phyloP scores from a whole-genome alignment of 2,797 vertebrate species.

The Acanthopagrus latus region DNA sequence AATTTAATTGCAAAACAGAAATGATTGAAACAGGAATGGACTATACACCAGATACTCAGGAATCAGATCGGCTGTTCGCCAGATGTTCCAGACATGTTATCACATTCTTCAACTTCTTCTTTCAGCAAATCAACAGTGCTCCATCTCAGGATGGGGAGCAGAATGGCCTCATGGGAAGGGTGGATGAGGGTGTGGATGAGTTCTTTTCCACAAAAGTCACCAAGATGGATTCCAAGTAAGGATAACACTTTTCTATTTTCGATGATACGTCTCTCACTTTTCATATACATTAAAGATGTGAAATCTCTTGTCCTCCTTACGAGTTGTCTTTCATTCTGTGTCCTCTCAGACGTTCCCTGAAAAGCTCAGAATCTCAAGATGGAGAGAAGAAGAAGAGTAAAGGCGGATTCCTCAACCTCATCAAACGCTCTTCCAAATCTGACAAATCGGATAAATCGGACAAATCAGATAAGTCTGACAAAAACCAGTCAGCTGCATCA shows the following conservation, averaged over 20 bases:
- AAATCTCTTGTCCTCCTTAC: neutral
- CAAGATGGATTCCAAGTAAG: slow-evolving; percentile 93
- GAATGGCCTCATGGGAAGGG: slow-evolving; percentile 96
- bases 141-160: slow-evolving; percentile 92
- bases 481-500: slow-evolving; percentile 58
- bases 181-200: slow-evolving; percentile 98
- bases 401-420: slow-evolving; percentile 96
- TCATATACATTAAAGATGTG: neutral
- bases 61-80: neutral
- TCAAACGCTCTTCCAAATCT: slow-evolving; percentile 91
- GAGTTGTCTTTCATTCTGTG: neutral
- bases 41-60: neutral
- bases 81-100: neutral
- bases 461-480: slow-evolving; percentile 75
- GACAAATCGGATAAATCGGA: slow-evolving; percentile 71
- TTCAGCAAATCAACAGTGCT: slow-evolving; percentile 85
- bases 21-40: neutral
- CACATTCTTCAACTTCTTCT: slow-evolving; percentile 11
- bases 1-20: neutral
- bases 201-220: slow-evolving; percentile 98
- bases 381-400: slow-evolving; percentile 92
- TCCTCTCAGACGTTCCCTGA: slow-evolving; percentile 85
- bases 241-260: neutral
- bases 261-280: neutral
- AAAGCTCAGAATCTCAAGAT: slow-evolving; percentile 89